Evolutionary conservation across 2,113 vertebrate genomes (phyloP).

Genomic region (Siphamia tubifer): DNA sequence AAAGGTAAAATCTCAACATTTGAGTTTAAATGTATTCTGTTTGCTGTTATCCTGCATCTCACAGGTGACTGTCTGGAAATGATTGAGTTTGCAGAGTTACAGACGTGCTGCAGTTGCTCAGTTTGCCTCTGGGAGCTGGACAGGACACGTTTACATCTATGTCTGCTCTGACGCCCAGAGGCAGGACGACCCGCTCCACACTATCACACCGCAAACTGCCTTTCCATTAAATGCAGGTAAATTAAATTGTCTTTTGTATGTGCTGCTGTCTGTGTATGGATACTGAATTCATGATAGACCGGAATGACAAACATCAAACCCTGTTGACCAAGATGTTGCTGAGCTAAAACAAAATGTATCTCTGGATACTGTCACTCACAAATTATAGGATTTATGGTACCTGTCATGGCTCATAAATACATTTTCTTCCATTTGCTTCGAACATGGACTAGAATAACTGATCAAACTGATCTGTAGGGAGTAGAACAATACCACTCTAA

Average conservation of each 20-base stretch:
- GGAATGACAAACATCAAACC: neutral
- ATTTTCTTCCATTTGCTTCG: too few species aligned
- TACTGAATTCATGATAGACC: conserved; percentile 25
- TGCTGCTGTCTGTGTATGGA: conserved; percentile 1
- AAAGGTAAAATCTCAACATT: neutral
- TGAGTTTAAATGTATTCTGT: accelerated
- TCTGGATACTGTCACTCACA: neutral
- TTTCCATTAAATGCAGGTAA: conserved; percentile 67
- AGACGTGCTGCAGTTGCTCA: neutral
- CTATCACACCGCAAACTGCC: conserved; percentile 46
- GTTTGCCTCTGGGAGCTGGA: conserved; percentile 7
- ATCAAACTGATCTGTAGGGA: too few species aligned
- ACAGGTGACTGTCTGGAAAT: neutral
- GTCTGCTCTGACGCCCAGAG: conserved; percentile 2
- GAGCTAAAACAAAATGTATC: too few species aligned
- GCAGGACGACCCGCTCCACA: conserved; percentile 30
- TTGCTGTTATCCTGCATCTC: too few species aligned
- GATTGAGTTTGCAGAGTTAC: neutral
- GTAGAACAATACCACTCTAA: too few species aligned
- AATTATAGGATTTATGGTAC: neutral
- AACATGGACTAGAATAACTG: too few species aligned
- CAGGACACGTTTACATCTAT: conserved; percentile 7
- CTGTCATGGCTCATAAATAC: neutral
- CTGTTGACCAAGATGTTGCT: too few species aligned
- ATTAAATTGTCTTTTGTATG: conserved; percentile 56